Percentiles rank a stretch among this genome's conserved stretches.
phyloP scores from a whole-genome alignment of 2,797 vertebrate genomes.

The Tinamus major region DNA sequence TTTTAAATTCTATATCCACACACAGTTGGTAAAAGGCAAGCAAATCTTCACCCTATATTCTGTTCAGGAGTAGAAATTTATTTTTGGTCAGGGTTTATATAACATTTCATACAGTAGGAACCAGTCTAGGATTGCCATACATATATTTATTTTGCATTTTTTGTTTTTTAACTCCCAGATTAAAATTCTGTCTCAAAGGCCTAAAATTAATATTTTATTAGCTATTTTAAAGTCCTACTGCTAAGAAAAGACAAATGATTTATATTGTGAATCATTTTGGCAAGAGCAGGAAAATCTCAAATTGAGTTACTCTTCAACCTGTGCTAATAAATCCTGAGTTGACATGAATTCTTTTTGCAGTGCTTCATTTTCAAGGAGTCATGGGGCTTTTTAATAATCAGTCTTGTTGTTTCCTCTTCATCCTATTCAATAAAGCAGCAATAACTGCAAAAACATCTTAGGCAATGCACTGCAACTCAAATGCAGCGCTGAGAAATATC shows the following conservation, averaged over 20 bases:
- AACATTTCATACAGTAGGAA: neutral
- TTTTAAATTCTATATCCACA: neutral
- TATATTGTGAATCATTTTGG: constrained; percentile 41
- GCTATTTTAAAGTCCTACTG: neutral
- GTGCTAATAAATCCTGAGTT: constrained; percentile 61
- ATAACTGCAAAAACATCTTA: constrained; percentile 36
- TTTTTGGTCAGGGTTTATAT: neutral
- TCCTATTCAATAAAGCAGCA: neutral
- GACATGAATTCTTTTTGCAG: constrained; percentile 44
- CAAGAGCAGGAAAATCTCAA: constrained; percentile 62
- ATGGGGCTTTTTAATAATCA: constrained; percentile 45
- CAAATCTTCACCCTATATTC: neutral
- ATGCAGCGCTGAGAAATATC: constrained; percentile 15
- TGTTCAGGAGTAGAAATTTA: neutral
- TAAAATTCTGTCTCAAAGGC: neutral
- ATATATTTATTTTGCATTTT: neutral
- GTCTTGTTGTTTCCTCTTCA: neutral
- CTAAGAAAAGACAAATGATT: constrained; percentile 32
- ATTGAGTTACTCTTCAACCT: constrained; percentile 63
- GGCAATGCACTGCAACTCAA: neutral
- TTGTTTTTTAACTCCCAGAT: neutral
- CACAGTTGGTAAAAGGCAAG: neutral
- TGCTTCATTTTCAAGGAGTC: constrained; percentile 60
- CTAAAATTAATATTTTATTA: constrained; percentile 18
- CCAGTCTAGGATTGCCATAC: neutral